phyloP scores from a whole-genome alignment of 2,888 invertebrate species.

The Branchipolynoe longqiensis region DNA sequence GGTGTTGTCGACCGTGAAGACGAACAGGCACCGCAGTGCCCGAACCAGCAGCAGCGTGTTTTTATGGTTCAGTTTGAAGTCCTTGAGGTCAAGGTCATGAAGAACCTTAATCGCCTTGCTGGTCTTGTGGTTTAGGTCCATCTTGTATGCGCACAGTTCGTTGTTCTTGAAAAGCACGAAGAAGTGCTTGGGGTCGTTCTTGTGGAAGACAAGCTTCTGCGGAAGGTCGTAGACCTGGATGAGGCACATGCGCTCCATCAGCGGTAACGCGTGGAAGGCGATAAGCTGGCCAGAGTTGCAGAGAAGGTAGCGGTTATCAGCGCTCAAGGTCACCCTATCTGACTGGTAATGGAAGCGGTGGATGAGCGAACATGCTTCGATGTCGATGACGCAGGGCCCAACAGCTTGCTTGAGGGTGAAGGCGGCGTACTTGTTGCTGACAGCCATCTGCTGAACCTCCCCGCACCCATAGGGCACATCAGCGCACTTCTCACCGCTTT shows the following conservation, averaged over 20 bases:
- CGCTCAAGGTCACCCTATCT: constrained; percentile 73
- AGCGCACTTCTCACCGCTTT: constrained; percentile 73
- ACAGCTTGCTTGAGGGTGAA: constrained; percentile 72
- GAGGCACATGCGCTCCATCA: constrained; percentile 74
- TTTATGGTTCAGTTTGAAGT: constrained; percentile 63
- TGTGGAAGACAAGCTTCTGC: constrained; percentile 70
- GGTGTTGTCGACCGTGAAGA: constrained; percentile 69
- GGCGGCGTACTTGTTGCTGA: constrained; percentile 73
- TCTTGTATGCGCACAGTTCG: constrained; percentile 70
- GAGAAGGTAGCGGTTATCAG: constrained; percentile 71
- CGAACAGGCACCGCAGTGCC: constrained; percentile 71
- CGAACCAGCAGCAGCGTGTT: constrained; percentile 71
- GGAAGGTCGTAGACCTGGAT: constrained; percentile 71
- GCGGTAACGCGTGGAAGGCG: constrained; percentile 72
- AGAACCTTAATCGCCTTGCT: constrained; percentile 69
- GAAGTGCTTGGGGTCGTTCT: constrained; percentile 68
- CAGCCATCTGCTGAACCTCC: constrained; percentile 61
- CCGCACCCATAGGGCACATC: constrained; percentile 68
- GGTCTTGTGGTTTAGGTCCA: constrained; percentile 71
- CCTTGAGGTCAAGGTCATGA: constrained; percentile 70
- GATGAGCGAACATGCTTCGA: constrained; percentile 70
- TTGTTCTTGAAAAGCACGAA: constrained; percentile 72
- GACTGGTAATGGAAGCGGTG: constrained; percentile 74
- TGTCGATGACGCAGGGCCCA: constrained; percentile 74
- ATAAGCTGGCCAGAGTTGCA: constrained; percentile 72